Base-by-base conservation (phyloP, 1,140 invertebrate genomes). In the Heterodera schachtii region DNA sequence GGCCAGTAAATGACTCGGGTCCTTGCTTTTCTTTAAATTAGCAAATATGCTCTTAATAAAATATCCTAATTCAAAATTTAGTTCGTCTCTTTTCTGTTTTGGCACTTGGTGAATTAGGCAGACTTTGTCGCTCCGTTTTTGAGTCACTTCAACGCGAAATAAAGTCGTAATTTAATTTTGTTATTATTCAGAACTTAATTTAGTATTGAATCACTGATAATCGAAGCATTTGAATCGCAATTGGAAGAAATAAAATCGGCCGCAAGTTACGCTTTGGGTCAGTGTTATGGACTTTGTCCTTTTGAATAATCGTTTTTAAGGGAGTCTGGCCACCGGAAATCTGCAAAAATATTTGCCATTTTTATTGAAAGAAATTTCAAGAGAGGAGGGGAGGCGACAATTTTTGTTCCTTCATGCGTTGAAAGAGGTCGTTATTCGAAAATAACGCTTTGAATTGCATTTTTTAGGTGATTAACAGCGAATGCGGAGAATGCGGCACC, bases 341-440 rank as follows among this genome's bases (percentile, higher is more conserved):
- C 91, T 99, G 81, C 93, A 94, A 3, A 94, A 94, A 87, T 98
- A 96, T 91, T 91, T 99, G 81, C 96, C 97, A 5, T 96, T 97
- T 89, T 95, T 99, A 83, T 91, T 99, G 0, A 93, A 94, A 73
- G 95, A 98, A 92, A 98, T 98, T 83, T 94, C 97, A 88, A 92
- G 93, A 43, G 95, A 97, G 87, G 95, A 96, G 0, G 96, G 95
- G 88, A 92, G 95, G 88, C 92, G 95, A 83, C 97, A 99, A 90
- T 99, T 99, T 91, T 92, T 99, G 44, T 91, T 99, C 21, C 90
- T 99, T 70, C 96, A 98, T 92, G 98, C 97, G 1, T 91, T 99
- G 3, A 98, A 98, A 92, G 97, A 98, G 92, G 95, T 96, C 90
- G 19, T 41, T 49, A 21, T 83, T 8, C 47, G 19, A 46, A 43